phyloP scores from a whole-genome alignment of 2,797 vertebrate genomes.

The Lophius americanus region DNA sequence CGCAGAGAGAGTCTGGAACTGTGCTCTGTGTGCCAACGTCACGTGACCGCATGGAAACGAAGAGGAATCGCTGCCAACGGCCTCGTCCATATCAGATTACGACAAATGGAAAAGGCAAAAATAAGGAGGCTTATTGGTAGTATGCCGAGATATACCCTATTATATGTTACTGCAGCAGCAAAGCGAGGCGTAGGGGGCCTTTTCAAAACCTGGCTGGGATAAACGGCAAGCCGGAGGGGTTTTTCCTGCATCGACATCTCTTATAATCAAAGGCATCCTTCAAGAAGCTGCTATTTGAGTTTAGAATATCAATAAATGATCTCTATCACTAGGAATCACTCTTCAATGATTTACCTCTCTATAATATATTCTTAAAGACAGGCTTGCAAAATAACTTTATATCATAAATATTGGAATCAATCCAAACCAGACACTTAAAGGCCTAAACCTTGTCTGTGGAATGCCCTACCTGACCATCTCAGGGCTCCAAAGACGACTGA shows the following conservation, averaged over 20 bases:
- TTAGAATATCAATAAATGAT: background rate
- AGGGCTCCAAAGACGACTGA: too few species aligned
- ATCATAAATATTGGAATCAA: background rate
- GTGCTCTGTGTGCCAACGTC: slow-evolving; percentile 17
- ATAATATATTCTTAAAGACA: background rate
- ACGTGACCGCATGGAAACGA: slow-evolving; percentile 40
- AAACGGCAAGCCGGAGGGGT: background rate
- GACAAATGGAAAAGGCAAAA: slow-evolving; percentile 40
- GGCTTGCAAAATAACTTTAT: background rate
- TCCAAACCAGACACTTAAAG: too few species aligned
- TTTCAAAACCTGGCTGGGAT: slow-evolving; percentile 10
- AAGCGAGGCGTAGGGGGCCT: slow-evolving; percentile 5
- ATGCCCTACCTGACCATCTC: too few species aligned
- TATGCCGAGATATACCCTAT: slow-evolving; percentile 33
- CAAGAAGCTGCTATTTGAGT: slow-evolving; percentile 3
- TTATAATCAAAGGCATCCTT: background rate
- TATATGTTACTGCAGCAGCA: slow-evolving; percentile 28
- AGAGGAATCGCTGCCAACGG: slow-evolving; percentile 26
- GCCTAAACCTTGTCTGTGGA: too few species aligned
- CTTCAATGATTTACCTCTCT: background rate
- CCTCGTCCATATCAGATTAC: slow-evolving; percentile 49
- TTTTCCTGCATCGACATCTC: background rate
- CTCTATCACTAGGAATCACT: background rate
- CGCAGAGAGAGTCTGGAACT: slow-evolving; percentile 11
- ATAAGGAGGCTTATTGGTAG: slow-evolving; percentile 45